A percentile compares a stretch with the other conserved stretches of the same genome.
Conservation (phyloP, 30 jellyfish, hydroid and myxozoan genomes). For the Aurelia aurita region DNA sequence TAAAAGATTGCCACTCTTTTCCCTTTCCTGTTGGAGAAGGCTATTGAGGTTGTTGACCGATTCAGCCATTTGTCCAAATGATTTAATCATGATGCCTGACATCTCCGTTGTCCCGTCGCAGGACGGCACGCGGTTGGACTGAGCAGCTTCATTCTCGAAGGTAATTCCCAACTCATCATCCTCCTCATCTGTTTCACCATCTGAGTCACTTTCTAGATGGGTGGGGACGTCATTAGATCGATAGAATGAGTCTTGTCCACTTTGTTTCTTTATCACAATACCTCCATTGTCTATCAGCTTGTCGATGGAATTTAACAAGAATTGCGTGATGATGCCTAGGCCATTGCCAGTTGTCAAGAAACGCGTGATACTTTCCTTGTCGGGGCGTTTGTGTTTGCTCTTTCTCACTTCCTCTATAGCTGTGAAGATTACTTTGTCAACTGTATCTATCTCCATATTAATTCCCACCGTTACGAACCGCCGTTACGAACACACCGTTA, state of each 20-base stretch:
- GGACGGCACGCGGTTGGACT: background rate
- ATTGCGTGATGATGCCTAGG: background rate
- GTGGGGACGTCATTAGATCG: background rate
- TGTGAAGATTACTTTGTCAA: too few relatives aligned
- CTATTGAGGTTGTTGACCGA: background rate
- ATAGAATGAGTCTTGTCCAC: background rate
- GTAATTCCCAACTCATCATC: background rate
- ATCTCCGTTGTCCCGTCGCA: too few relatives aligned
- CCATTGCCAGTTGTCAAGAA: background rate
- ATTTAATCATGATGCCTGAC: too few relatives aligned
- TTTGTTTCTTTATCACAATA: background rate
- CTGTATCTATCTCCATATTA: too few relatives aligned
- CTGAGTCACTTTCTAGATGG: too few relatives aligned
- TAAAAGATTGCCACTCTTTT: too few relatives aligned
- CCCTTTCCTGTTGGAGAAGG: background rate
- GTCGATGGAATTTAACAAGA: background rate
- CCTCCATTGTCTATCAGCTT: background rate
- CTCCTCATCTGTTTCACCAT: background rate
- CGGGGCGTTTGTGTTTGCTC: too few relatives aligned
- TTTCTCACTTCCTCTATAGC: too few relatives aligned
- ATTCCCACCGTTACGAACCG: too few relatives aligned
- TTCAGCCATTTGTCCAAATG: too few relatives aligned
- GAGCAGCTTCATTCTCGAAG: background rate
- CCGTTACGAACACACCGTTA: too few relatives aligned
- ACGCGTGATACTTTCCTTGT: too few relatives aligned